phyloP scores from a whole-genome alignment of 2,113 vertebrate genomes.

The Condylura cristata region DNA sequence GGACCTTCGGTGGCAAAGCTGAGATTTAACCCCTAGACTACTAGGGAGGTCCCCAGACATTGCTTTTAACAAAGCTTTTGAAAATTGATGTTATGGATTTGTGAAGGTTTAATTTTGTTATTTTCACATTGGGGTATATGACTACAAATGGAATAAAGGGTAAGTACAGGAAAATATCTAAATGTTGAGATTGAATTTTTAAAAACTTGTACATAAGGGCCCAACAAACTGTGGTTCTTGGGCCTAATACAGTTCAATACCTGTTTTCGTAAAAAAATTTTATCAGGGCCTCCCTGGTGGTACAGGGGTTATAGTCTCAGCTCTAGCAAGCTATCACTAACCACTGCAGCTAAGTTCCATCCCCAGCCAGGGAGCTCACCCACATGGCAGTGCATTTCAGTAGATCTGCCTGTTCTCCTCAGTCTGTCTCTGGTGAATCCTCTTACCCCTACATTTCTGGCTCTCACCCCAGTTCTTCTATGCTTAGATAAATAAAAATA shows the following conservation, averaged over 20 bases:
- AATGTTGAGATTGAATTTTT: constrained; percentile 9
- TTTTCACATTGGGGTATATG: constrained; percentile 7
- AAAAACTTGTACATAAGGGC: background rate
- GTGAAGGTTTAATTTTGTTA: background rate
- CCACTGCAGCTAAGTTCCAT: too few relatives aligned
- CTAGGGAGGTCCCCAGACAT: too few relatives aligned
- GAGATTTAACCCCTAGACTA: too few relatives aligned
- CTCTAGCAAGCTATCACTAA: too few relatives aligned
- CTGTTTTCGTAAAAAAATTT: constrained; percentile 42
- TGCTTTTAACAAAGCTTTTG: background rate
- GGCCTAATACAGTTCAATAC: background rate
- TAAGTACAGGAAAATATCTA: background rate
- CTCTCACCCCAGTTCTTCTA: background rate
- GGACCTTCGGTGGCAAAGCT: too few relatives aligned
- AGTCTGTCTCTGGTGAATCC: too few relatives aligned
- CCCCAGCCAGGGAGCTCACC: too few relatives aligned
- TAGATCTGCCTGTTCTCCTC: too few relatives aligned
- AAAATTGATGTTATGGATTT: constrained; percentile 20
- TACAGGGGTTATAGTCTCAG: too few relatives aligned
- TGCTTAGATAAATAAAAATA: too few relatives aligned
- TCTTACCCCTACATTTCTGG: too few relatives aligned
- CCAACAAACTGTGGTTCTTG: background rate
- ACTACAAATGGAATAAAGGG: background rate
- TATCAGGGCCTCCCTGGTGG: background rate
- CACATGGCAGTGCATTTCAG: too few relatives aligned